These are phyloP conservation scores for Axis porcinus DNA, from an alignment of 2,113 vertebrate species.

Conservation along the genomic window DNA sequence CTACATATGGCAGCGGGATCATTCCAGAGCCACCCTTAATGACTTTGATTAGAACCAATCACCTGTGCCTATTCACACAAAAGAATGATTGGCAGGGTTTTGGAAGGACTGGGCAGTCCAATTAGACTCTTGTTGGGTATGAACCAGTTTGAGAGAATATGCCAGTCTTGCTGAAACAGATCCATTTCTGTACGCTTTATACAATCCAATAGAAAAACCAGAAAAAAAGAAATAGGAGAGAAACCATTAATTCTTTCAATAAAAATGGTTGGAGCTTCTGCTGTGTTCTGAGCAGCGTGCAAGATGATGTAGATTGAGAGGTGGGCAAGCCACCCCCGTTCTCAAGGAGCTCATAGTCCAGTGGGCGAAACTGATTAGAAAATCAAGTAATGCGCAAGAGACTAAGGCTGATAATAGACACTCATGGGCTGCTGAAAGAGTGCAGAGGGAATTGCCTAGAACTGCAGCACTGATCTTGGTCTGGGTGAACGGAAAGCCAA, in stretches of 20 bases:
- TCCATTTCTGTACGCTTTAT: neutral
- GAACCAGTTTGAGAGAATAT: slow-evolving; percentile 7
- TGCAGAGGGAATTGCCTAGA: neutral
- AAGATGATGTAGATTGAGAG: neutral
- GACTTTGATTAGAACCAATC: slow-evolving; percentile 70
- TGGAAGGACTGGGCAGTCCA: slow-evolving; percentile 52
- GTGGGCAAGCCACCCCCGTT: neutral
- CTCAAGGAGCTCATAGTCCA: neutral
- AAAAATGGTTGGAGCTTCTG: neutral
- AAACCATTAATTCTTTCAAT: neutral
- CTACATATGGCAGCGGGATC: slow-evolving; percentile 61
- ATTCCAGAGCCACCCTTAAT: slow-evolving; percentile 69
- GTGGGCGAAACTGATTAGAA: neutral
- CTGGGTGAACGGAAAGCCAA: neutral
- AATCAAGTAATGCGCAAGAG: neutral
- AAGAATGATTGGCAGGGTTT: slow-evolving; percentile 62
- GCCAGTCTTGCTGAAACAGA: neutral
- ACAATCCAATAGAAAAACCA: neutral
- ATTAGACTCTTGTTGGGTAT: neutral
- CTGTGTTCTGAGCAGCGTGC: neutral
- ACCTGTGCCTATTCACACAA: slow-evolving; percentile 62
- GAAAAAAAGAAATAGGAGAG: neutral
- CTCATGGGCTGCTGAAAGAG: neutral
- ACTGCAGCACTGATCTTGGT: neutral
- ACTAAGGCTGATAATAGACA: neutral